These are phyloP conservation scores for Myrmophylax atrothorax DNA, from an alignment of 2,113 vertebrate species.

Conservation along the genomic window DNA sequence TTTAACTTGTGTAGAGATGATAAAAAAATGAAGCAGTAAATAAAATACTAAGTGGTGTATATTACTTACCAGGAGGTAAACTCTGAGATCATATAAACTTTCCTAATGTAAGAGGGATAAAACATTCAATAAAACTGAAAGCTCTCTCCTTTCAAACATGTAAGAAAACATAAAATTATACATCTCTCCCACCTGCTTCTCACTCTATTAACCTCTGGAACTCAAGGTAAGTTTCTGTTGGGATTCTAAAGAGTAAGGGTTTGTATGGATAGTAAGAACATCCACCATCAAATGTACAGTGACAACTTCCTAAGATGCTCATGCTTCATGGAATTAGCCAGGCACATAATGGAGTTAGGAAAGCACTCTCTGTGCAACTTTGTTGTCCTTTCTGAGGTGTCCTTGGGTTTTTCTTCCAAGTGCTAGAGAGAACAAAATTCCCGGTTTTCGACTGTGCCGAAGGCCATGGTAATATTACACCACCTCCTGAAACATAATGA, in stretches of 20 bases:
- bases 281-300: background rate
- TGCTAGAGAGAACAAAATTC: background rate
- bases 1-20: background rate
- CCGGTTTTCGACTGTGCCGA: background rate
- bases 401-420: background rate
- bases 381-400: background rate
- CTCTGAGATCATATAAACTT: background rate
- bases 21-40: background rate
- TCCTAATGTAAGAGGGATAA: background rate
- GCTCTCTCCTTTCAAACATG: background rate
- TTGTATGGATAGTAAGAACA: background rate
- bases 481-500: background rate
- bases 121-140: conserved; percentile 16
- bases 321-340: background rate
- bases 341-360: background rate
- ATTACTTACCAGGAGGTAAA: conserved; percentile 11
- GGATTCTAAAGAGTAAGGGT: background rate
- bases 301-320: background rate
- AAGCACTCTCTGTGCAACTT: background rate
- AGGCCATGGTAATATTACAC: background rate
- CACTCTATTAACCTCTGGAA: background rate
- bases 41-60: background rate
- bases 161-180: background rate
- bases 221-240: background rate
- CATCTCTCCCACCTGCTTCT: background rate